Percentiles rank a stretch among this genome's conserved stretches.
Conservation (phyloP, 2,797 vertebrate genomes). For the Pogonophryne albipinna region DNA sequence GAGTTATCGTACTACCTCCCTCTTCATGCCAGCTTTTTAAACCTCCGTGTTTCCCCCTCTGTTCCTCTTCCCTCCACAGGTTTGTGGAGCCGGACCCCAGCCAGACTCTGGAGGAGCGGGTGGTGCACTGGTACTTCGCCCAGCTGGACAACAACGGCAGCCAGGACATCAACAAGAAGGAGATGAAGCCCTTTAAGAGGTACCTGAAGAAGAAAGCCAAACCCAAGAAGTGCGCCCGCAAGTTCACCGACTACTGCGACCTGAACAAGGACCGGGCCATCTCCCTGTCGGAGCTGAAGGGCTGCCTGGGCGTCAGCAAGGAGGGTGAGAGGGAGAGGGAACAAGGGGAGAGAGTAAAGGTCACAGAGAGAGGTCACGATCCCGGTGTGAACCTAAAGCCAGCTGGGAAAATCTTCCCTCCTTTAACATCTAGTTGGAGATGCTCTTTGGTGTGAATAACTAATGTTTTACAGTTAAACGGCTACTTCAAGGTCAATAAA, state of each 20-base stretch:
- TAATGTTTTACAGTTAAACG: background rate
- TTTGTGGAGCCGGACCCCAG: constrained; percentile 97
- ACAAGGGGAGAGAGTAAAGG: background rate
- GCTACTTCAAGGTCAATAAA: background rate
- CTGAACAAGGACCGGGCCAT: constrained; percentile 97
- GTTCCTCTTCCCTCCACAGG: constrained; percentile 74
- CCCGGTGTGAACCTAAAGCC: constrained; percentile 17
- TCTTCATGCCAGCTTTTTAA: background rate
- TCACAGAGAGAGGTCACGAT: constrained; percentile 24
- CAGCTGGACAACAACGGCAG: constrained; percentile 96
- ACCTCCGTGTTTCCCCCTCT: background rate
- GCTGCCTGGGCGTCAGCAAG: constrained; percentile 96
- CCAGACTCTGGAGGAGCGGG: constrained; percentile 96
- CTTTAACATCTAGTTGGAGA: background rate
- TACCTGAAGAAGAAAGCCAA: constrained; percentile 99
- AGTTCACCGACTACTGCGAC: constrained; percentile 98
- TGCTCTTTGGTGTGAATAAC: background rate
- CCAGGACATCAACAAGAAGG: constrained; percentile 95
- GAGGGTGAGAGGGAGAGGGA: constrained; percentile 86
- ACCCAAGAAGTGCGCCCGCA: constrained; percentile 97
- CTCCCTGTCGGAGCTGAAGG: constrained; percentile 95
- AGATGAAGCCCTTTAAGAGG: constrained; percentile 97
- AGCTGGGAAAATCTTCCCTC: constrained; percentile 35
- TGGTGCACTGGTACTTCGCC: constrained; percentile 98
- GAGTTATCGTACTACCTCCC: background rate